Conservation (phyloP, 30 jellyfish, hydroid and myxozoan species). For the Turritopsis rubra region DNA sequence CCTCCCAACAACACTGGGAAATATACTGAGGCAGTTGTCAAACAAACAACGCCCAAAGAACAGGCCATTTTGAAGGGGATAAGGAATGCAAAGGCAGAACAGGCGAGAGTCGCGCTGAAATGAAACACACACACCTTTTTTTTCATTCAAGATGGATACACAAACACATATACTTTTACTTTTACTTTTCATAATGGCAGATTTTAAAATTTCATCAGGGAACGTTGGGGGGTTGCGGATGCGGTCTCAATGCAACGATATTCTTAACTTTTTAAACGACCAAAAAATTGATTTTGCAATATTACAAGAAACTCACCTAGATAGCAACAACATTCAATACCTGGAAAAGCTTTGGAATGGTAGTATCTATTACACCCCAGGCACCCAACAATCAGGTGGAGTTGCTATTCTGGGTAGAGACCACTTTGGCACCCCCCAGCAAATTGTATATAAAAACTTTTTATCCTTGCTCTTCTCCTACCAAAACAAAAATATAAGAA, state of each 20-base stretch:
- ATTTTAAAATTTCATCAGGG: too few species aligned
- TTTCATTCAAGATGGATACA: not conserved
- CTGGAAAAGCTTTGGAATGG: not conserved
- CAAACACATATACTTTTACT: too few species aligned
- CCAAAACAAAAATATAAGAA: not conserved
- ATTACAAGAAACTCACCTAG: not conserved
- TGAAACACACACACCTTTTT: not conserved
- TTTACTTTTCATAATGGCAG: too few species aligned
- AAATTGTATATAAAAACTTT: too few species aligned
- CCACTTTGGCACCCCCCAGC: not conserved
- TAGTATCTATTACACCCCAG: not conserved
- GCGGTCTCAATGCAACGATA: not conserved
- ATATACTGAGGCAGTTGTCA: not conserved
- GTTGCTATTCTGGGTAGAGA: not conserved
- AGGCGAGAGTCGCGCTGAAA: not conserved
- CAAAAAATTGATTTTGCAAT: not conserved
- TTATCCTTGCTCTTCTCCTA: not conserved
- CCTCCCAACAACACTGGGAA: not conserved
- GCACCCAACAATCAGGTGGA: not conserved
- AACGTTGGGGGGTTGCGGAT: not conserved
- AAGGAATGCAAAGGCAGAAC: not conserved
- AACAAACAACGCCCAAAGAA: not conserved
- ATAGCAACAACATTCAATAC: not conserved
- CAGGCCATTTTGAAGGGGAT: not conserved
- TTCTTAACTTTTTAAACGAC: not conserved